These are phyloP conservation scores for Papilio helenus DNA, from an alignment of 1,140 invertebrate species.

Conservation along the genomic window DNA sequence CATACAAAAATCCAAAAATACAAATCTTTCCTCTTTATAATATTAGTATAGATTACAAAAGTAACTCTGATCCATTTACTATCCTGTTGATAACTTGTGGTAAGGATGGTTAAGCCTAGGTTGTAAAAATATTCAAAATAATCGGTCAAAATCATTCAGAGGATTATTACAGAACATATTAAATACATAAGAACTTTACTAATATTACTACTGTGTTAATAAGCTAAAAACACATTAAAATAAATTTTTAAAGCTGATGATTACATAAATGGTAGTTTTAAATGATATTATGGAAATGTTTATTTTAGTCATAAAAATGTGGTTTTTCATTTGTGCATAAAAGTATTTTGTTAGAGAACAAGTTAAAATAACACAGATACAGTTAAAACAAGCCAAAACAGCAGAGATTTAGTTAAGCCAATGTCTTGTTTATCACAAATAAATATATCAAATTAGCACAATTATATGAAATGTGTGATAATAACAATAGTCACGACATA, in stretches of 20 bases:
- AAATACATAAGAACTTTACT: too few species aligned
- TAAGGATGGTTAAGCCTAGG: too few species aligned
- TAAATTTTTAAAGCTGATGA: not conserved
- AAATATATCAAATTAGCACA: conserved; percentile 51
- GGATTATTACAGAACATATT: too few species aligned
- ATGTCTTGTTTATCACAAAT: conserved; percentile 78
- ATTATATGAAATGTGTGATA: conserved; percentile 41
- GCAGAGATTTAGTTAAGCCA: conserved; percentile 42
- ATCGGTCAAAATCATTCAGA: too few species aligned
- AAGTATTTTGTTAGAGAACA: conserved; percentile 30
- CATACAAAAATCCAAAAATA: too few species aligned
- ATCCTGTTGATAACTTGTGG: not conserved
- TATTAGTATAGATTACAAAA: too few species aligned
- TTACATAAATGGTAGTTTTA: not conserved
- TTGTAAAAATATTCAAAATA: too few species aligned
- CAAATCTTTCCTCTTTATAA: too few species aligned
- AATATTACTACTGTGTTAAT: too few species aligned
- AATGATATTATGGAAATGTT: not conserved
- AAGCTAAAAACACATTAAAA: not conserved
- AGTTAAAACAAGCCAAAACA: conserved; percentile 31
- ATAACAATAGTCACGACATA: conserved; percentile 50
- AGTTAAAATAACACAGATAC: conserved; percentile 31
- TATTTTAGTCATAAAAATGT: too few species aligned
- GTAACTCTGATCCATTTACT: not conserved
- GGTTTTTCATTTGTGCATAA: conserved; percentile 40